A percentile compares a stretch with the other conserved stretches of the same genome.
Evolutionary conservation across 2,888 invertebrate genomes (phyloP).

Genomic region (Lumbricus terrestris): DNA sequence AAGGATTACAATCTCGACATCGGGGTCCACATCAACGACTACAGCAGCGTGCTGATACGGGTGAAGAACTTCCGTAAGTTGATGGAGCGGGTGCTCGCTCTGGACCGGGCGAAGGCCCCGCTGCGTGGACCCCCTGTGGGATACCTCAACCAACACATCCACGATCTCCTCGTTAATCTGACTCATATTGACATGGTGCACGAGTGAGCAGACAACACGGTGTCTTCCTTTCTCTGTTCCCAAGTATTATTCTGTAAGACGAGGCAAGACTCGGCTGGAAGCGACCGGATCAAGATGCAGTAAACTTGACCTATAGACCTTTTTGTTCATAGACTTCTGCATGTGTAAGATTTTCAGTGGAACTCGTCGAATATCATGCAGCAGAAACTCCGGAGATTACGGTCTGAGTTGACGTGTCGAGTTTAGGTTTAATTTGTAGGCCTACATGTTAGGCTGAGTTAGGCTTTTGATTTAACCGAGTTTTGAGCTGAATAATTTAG

Average conservation of each 20-base stretch:
- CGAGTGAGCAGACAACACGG: not conserved
- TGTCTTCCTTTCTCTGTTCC: not conserved
- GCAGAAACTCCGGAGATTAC: not conserved
- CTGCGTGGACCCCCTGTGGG: slow-evolving; percentile 38
- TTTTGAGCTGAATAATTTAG: not conserved
- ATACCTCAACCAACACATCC: slow-evolving; percentile 40
- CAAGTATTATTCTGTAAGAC: not conserved
- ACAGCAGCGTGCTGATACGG: slow-evolving; percentile 40
- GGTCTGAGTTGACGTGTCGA: not conserved
- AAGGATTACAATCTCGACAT: slow-evolving; percentile 37
- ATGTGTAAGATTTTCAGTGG: not conserved
- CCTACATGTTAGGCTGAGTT: not conserved
- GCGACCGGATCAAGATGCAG: not conserved
- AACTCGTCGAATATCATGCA: not conserved
- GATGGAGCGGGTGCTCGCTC: slow-evolving; percentile 35
- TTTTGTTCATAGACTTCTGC: not conserved
- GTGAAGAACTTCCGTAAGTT: slow-evolving; percentile 37
- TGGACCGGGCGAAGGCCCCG: slow-evolving; percentile 31
- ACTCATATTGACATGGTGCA: slow-evolving; percentile 30
- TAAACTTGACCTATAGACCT: not conserved
- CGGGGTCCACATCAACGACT: slow-evolving; percentile 44
- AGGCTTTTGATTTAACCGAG: not conserved
- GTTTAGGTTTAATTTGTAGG: not conserved
- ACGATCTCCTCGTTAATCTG: slow-evolving; percentile 35
- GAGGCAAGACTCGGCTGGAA: not conserved